Conservation (phyloP, 2,888 invertebrate species). For the Plebejus argus region DNA sequence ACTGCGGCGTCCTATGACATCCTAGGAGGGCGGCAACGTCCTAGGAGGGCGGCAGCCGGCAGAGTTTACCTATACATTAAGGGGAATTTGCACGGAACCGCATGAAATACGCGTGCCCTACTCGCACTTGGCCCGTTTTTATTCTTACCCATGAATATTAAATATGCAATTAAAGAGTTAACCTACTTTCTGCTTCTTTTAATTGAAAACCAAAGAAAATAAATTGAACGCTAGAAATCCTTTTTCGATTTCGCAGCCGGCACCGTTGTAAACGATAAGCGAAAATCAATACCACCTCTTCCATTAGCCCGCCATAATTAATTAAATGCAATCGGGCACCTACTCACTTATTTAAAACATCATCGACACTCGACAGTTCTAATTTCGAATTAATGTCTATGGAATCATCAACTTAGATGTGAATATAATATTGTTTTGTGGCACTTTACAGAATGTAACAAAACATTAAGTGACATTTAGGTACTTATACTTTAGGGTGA, state of each 20-base stretch:
- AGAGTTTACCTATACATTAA: too few relatives aligned
- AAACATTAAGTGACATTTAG: too few relatives aligned
- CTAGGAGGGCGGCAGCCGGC: too few relatives aligned
- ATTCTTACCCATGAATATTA: background rate
- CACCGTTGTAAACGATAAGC: constrained; percentile 62
- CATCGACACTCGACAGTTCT: constrained; percentile 18
- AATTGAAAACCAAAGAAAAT: constrained; percentile 42
- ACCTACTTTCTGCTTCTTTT: constrained; percentile 17
- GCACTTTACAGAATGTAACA: too few relatives aligned
- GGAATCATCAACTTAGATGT: background rate
- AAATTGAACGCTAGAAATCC: constrained; percentile 53
- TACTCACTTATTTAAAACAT: constrained; percentile 37
- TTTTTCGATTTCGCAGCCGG: constrained; percentile 63
- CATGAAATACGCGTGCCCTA: background rate
- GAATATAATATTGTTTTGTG: too few relatives aligned
- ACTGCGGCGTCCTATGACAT: too few relatives aligned
- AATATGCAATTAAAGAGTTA: background rate
- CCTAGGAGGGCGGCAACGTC: too few relatives aligned
- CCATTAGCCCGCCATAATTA: constrained; percentile 65
- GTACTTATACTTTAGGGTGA: too few relatives aligned
- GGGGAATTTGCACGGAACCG: too few relatives aligned
- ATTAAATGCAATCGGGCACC: constrained; percentile 58
- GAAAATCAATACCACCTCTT: constrained; percentile 66
- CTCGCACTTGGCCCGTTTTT: background rate
- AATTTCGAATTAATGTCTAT: background rate